Base-by-base conservation (phyloP, 2,113 vertebrate species). In the Ibidorhyncha struthersii region DNA sequence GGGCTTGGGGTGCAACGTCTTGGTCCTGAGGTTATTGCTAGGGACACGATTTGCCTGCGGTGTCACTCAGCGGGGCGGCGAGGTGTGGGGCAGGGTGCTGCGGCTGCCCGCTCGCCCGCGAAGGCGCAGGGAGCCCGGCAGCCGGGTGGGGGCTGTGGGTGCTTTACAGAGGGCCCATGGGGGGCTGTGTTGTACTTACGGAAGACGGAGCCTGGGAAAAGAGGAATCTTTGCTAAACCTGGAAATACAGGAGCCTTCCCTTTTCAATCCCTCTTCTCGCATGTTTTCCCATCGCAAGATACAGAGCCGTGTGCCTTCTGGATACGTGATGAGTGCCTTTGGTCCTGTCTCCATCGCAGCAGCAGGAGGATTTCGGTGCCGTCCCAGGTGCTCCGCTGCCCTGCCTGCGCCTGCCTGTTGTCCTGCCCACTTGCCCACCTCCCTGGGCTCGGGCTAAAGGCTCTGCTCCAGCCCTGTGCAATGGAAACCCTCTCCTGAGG, bases 91-190 rank as follows among this genome's bases (percentile, higher is more conserved):
- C 71, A 62, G 71, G 40, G 40, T 11, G 53, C 71, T 59, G 53
- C 2, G 2, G 36, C 17, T 1, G 0, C 43, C 50, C 1, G 2
- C 69, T 38, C 12, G 12, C 26, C 52, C 14, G 3, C 2, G 10
- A 29, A 25, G 62, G 62, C 7, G 11, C 78, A 10, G 59, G 59
- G 50, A 69, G 55, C 38, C 69, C 6, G 69, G 69, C 41, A 62
- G 65, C 29, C 0, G 6, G 2, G 10, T 11, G n/a, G 50, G 36
- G 23, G 21, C 25, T 41, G 11, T 9, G 17, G 41, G 41, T 40
- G 66, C 73, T 69, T 52, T 38, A 17, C 7, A 2, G 36, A 6
- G 45, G 32, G 27, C 6, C 25, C 30, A 3, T 10, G 73, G 62
- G 63, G 8, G 27, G 27, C 38, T 53, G 53, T 2, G 2, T 15